These are phyloP conservation scores for Drosophila ambigua DNA, from an alignment of 1,140 invertebrate species.

Conservation along the genomic window DNA sequence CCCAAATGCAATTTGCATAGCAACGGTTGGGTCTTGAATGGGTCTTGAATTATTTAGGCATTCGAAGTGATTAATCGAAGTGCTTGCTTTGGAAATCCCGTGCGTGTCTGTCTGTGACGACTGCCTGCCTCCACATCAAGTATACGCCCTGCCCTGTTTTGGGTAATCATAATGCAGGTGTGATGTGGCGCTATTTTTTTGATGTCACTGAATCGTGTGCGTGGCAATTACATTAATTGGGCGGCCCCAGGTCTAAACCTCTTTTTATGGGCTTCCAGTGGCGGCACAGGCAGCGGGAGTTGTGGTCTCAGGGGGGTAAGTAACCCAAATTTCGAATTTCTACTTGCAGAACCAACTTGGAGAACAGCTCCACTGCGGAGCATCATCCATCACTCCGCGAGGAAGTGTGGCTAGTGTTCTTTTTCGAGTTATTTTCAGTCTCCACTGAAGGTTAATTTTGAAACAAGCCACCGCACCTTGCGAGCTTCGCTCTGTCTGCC, in stretches of 20 bases:
- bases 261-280: constrained; percentile 25
- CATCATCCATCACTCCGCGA: constrained; percentile 15
- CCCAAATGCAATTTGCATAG: constrained; percentile 57
- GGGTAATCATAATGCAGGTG: constrained; percentile 35
- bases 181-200: constrained; percentile 32
- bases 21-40: constrained; percentile 25
- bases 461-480: constrained; percentile 28
- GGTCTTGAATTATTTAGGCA: constrained; percentile 60
- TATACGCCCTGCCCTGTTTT: constrained; percentile 45
- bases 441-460: constrained; percentile 60
- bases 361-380: neutral
- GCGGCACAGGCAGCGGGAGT: neutral
- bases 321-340: constrained; percentile 28
- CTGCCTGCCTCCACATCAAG: constrained; percentile 32
- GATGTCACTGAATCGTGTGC: constrained; percentile 13
- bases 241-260: constrained; percentile 26
- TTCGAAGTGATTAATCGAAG: constrained; percentile 72
- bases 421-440: constrained; percentile 52
- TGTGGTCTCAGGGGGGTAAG: constrained; percentile 25
- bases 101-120: constrained; percentile 27
- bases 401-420: constrained; percentile 27
- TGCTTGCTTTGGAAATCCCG: constrained; percentile 53
- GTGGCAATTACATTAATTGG: constrained; percentile 63
- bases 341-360: neutral
- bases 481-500: constrained; percentile 32